Percentiles rank a stretch among this genome's conserved stretches.
Conservation (phyloP, 2,797 vertebrate species). For the Pipistrellus kuhlii region DNA sequence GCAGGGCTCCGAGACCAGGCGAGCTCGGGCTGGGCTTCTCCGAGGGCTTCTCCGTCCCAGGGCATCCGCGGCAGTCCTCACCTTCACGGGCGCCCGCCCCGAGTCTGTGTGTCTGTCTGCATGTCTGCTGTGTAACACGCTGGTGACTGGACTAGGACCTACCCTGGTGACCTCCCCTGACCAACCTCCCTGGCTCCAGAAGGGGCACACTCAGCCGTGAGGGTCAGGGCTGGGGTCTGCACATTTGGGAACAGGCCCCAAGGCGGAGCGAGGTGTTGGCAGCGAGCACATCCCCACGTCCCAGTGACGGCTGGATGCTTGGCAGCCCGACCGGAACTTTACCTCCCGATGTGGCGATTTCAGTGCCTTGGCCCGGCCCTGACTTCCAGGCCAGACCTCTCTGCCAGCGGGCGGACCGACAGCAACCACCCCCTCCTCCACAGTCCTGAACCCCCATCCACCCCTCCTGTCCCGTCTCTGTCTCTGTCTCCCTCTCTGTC, state of each 20-base stretch:
- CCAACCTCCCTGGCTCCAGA: accelerated
- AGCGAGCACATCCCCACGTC: too few species aligned
- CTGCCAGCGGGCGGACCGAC: accelerated
- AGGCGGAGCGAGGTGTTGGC: accelerated
- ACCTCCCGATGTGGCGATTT: accelerated
- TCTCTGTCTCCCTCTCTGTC: too few species aligned
- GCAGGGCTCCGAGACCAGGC: accelerated
- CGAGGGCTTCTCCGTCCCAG: too few species aligned
- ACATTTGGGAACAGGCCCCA: neutral
- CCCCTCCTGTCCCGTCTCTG: neutral
- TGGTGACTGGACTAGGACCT: accelerated
- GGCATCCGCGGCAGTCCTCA: accelerated
- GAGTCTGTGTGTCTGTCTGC: neutral
- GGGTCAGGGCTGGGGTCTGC: too few species aligned
- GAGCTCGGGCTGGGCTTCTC: accelerated
- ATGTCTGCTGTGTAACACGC: neutral
- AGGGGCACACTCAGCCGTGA: accelerated
- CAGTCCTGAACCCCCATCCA: neutral
- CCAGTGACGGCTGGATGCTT: accelerated
- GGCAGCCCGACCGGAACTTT: neutral
- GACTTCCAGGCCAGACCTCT: accelerated
- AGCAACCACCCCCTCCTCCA: neutral
- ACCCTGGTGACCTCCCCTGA: too few species aligned
- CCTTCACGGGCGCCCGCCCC: neutral
- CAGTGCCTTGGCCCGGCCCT: accelerated